Base-by-base conservation (phyloP, 2,888 invertebrate species). In the Nasonovia ribisnigri region DNA sequence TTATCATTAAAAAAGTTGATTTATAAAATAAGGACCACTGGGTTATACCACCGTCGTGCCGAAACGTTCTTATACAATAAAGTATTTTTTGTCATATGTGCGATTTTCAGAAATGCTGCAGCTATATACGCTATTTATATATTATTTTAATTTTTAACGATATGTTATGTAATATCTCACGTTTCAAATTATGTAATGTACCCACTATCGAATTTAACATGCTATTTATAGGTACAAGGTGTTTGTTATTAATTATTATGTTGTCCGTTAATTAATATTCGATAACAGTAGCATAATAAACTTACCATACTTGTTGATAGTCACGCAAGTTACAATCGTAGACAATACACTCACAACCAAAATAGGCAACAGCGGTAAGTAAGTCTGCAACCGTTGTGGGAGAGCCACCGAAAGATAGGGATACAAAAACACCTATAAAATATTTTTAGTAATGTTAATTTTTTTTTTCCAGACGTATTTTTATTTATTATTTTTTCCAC, bases 371-470 rank as follows among this genome's bases (percentile, higher is more conserved):
- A 43, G 20, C n/a, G 42, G 51, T 42, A 92, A 42, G 2, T 88
- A 51, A 48, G 36, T 77, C 29, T 67, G 48, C 1, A 42, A 87
- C 60, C n/a, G 26, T 3, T 13, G 8, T 26, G 87, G 42, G 4
- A 67, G 87, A 46, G 26, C 60, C 13, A 29, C 26, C 36, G 87
- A 42, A 87, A 91, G 13, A 91, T n/a, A 36, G 91, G 86, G 13
- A 43, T 42, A 86, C 87, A 87, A 36, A 60, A 92, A 92, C 92
- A 48, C 48, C 87, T 92, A 84, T 24, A 57, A 91, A 84, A 42
- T 42, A 88, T 87, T 87, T 87, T 87, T 67, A n/a, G 5, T 4
- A n/a, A 67, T 20, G 36, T 77, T 36, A 16, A 77, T 67, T 1
- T 77, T 88, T 48, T 36, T 51, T 87, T 86, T 46, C 11, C 26